phyloP scores from a whole-genome alignment of 2,797 vertebrate genomes.

The Halcyon smyrnensis region DNA sequence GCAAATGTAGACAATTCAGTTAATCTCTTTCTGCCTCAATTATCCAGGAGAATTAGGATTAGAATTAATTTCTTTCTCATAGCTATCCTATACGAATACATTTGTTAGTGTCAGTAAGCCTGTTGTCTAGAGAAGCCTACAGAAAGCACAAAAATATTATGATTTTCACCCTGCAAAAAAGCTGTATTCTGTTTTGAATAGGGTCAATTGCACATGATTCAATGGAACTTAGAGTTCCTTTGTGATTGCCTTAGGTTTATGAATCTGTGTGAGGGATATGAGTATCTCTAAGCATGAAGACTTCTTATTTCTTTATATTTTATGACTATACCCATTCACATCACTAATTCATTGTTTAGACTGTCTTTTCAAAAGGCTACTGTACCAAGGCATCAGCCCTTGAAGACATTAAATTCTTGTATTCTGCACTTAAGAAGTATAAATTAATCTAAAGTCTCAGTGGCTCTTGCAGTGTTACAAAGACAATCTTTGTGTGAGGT shows the following conservation, averaged over 20 bases:
- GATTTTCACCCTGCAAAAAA: neutral
- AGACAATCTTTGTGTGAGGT: neutral
- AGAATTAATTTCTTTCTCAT: neutral
- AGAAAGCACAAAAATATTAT: neutral
- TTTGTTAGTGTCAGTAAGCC: neutral
- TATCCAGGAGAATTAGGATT: neutral
- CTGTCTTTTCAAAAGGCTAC: neutral
- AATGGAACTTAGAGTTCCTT: neutral
- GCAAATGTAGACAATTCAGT: neutral
- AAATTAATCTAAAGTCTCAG: neutral
- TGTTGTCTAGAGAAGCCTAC: neutral
- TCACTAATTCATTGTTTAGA: neutral
- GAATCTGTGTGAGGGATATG: neutral
- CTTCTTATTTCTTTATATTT: slow-evolving; percentile 18
- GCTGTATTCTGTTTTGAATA: neutral
- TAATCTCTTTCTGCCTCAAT: neutral
- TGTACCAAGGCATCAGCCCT: neutral
- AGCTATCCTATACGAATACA: neutral
- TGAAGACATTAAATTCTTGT: neutral
- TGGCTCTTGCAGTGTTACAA: neutral
- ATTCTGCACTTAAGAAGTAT: neutral
- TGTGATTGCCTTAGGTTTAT: neutral
- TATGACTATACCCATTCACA: neutral
- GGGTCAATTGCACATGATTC: neutral
- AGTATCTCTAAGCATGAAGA: neutral